phyloP scores from a whole-genome alignment of 92 coral and sea anemone genomes.

The Zoanthus solanderi region DNA sequence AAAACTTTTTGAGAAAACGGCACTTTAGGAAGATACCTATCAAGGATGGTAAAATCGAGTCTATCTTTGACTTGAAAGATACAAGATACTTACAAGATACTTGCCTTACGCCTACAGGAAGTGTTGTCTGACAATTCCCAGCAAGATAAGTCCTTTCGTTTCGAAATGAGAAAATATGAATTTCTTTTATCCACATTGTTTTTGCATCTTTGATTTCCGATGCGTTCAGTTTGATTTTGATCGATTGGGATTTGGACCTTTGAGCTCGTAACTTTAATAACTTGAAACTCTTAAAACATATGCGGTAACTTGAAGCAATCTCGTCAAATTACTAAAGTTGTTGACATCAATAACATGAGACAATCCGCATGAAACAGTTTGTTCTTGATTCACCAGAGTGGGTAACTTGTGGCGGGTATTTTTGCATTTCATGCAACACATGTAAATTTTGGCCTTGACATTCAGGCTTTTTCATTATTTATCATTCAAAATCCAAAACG shows the following conservation, averaged over 20 bases:
- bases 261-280: no score
- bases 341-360: conserved; percentile 27
- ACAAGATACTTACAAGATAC: no score
- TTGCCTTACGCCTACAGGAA: conserved; percentile 58
- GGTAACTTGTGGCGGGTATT: no score
- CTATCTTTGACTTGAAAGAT: neutral
- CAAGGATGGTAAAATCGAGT: conserved; percentile 27
- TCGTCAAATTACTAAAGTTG: conserved; percentile 41
- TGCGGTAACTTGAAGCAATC: conserved; percentile 60
- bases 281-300: conserved; percentile 45
- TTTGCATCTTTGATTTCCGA: conserved; percentile 19
- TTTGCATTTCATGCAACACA: no score
- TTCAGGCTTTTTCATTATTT: no score
- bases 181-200: conserved; percentile 19
- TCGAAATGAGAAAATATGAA: conserved; percentile 23
- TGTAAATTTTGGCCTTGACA: no score
- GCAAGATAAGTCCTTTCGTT: conserved; percentile 37
- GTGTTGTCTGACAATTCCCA: conserved; percentile 24
- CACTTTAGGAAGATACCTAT: conserved; percentile 37
- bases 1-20: conserved; percentile 40
- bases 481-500: no score
- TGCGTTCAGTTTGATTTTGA: neutral
- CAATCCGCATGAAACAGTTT: neutral
- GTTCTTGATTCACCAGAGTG: neutral
- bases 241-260: neutral